Base-by-base conservation (phyloP, 2,797 vertebrate genomes). In the Pseudopleuronectes americanus region DNA sequence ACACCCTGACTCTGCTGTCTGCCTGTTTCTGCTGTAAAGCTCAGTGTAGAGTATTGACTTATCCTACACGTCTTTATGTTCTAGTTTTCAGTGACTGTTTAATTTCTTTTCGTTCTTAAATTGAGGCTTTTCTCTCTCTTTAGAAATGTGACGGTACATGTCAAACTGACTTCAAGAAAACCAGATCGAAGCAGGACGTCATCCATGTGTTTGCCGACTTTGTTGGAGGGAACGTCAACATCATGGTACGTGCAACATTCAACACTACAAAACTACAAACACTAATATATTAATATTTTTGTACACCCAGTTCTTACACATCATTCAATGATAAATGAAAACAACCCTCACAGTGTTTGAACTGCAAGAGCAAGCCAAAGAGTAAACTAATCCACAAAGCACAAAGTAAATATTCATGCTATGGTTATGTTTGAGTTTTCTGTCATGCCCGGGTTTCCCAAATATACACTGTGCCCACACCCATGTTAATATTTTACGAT, bases 141-240 rank as follows among this genome's bases (percentile, higher is more conserved):
- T 83, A 99, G 98, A 98, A 96, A 93, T 92, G 93, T 0, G 97
- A 99, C 9, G 97, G 96, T 38, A 96, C 96, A 0, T 99, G 98
- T 89, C 96, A 95, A 76, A 99, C 97, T 2, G 96, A 97, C 93
- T 99, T 99, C 94, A 99, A 99, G 94, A 99, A 96, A 74, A 99
- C 97, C 0, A 93, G 95, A 66, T 96, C 93, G 49, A 91, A 92
- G 84, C 96, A 97, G 68, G 96, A 99, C 72, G 95, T 99, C 90
- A 92, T 92, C 21, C 92, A 94, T 13, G 95, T 97, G 85, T 97
- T 99, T 82, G 90, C 86, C 68, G 96, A 97, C 80, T 99, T 98
- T 81, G 95, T 97, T 53, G 95, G 92, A 71, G 96, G 94, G 51
- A 95, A 96, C 79, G 89, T 84, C 33, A 89, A 88, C 89, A 95